Evolutionary conservation across 1,140 invertebrate genomes (phyloP), one percentile per base, ranked within the genome.

Genomic region (Caenorhabditis tropicalis): DNA sequence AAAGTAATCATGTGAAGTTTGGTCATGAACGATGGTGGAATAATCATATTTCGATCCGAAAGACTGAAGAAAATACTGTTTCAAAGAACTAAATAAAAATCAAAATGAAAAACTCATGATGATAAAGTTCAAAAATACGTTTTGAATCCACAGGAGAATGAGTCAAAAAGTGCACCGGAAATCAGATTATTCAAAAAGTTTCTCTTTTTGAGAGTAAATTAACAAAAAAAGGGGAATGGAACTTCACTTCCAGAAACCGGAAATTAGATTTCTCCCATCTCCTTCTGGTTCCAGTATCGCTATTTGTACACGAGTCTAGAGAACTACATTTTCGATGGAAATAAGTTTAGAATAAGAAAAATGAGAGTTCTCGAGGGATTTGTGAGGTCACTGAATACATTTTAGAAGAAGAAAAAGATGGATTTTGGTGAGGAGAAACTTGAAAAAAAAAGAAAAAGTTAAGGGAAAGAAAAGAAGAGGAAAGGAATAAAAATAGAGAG

Each of bases 351-450:
- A 70, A 70, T 36, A 39, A 39, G 33, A 70, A 70, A 70, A 58
- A 58, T 58, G 53, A 31, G 6, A 31, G 27, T 39, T 39, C 60
- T 27, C 60, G 60, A 33, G 60, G 60, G 60, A 70, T 70, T 70
- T 27, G 60, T 70, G 33, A 70, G 60, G 60, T 70, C 60, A 70
- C 60, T 70, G 60, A 70, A 70, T 70, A 39, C 60, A 70, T 36
- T 70, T 70, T 39, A 39, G 60, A 10, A 36, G 19, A 70, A 33
- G 60, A 70, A 70, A 70, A 31, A n/a, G 60, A 70, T 70, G 60
- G 60, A 70, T 70, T 70, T 70, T 39, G 60, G 60, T 33, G 36
- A 29, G 2, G 49, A 51, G 49, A 58, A 58, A 58, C 27, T 27
- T 10, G 15, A 19, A 70, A 27, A 65, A 65, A 36, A 39, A 16